Evolutionary conservation across 2,888 invertebrate genomes (phyloP).

Genomic region (Diarsia mendica): DNA sequence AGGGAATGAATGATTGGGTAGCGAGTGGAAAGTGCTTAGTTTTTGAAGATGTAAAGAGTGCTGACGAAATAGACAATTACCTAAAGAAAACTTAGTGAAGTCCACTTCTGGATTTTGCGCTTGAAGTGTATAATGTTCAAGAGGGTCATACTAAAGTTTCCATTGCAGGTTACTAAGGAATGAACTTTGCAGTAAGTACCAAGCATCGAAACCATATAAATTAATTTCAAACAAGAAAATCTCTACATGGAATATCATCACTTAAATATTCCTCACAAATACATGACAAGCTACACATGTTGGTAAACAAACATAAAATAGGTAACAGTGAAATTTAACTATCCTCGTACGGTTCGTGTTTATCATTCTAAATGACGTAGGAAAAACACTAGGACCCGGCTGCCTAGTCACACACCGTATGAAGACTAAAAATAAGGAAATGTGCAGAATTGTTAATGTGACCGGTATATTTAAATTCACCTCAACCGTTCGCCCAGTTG

Average conservation of each 20-base stretch:
- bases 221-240: conserved; percentile 22
- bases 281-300: conserved; percentile 45
- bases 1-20: too few species aligned
- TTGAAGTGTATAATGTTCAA: not conserved
- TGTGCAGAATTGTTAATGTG: conserved; percentile 81
- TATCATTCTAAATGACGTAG: conserved; percentile 72
- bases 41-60: not conserved
- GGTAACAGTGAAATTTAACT: conserved; percentile 71
- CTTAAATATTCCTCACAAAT: conserved; percentile 29
- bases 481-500: conserved; percentile 78
- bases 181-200: too few species aligned
- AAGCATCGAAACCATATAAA: not conserved
- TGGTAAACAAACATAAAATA: conserved; percentile 63
- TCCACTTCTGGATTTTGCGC: too few species aligned
- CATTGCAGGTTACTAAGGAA: not conserved
- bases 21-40: not conserved
- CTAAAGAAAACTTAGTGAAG: not conserved
- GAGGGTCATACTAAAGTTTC: not conserved
- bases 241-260: conserved; percentile 32
- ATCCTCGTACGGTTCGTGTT: conserved; percentile 67
- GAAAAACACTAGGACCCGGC: conserved; percentile 72
- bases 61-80: not conserved
- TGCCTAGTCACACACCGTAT: conserved; percentile 72
- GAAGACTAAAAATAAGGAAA: conserved; percentile 79
- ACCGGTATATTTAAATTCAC: conserved; percentile 79